Conservation (phyloP, 1,140 invertebrate genomes). For the Scaptomyza montana region DNA sequence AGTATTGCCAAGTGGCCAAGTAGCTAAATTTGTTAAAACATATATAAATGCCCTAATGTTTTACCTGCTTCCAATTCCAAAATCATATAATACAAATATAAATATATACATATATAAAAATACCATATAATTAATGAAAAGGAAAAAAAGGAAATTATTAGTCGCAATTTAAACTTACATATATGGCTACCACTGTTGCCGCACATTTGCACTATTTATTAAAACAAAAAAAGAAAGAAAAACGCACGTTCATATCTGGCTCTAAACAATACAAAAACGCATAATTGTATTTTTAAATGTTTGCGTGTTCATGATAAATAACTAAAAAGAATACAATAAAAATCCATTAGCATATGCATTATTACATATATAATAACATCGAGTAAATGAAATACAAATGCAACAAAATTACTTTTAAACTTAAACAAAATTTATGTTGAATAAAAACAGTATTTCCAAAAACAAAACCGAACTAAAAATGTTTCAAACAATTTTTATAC, state of each 20-base stretch:
- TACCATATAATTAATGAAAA: conserved; percentile 21
- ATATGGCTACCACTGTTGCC: conserved; percentile 20
- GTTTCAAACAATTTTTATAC: not conserved
- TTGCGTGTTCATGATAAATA: conserved; percentile 63
- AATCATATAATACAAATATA: conserved; percentile 46
- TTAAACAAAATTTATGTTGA: conserved; percentile 78
- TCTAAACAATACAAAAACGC: conserved; percentile 35
- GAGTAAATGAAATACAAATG: conserved; percentile 74
- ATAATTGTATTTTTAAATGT: conserved; percentile 70
- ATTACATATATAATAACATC: conserved; percentile 64
- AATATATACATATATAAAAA: conserved; percentile 44
- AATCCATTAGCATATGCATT: conserved; percentile 75
- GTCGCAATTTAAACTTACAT: conserved; percentile 52
- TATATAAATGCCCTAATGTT: conserved; percentile 28
- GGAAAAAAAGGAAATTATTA: conserved; percentile 68
- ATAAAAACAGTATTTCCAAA: conserved; percentile 82
- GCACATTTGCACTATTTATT: conserved; percentile 15
- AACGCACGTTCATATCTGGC: conserved; percentile 55
- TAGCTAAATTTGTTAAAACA: conserved; percentile 73
- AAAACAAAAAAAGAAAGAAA: conserved; percentile 15
- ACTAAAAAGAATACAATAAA: conserved; percentile 53
- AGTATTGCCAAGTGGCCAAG: conserved; percentile 76
- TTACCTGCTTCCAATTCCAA: conserved; percentile 68
- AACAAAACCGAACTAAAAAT: conserved; percentile 33
- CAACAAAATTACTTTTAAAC: conserved; percentile 81